Evolutionary conservation across 2,888 invertebrate species (phyloP).

Genomic region (Synergus gifuensis): DNA sequence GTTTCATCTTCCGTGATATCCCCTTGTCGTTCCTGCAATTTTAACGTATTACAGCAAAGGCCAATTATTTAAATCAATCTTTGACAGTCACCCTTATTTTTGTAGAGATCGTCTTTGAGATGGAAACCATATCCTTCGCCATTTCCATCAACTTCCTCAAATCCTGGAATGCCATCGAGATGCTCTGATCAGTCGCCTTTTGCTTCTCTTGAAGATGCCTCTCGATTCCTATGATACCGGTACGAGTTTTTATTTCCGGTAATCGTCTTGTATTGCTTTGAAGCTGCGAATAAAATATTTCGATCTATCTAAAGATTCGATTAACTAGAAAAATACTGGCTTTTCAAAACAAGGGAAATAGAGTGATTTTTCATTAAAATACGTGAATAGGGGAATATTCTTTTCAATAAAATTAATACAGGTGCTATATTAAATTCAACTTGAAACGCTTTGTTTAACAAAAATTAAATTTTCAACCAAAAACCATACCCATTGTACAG

Average conservation of each 20-base stretch:
- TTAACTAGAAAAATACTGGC: not conserved
- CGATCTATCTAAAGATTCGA: not conserved
- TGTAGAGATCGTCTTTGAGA: conserved; percentile 94
- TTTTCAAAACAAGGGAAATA: too few relatives aligned
- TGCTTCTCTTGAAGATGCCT: conserved; percentile 93
- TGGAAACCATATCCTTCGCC: conserved; percentile 97
- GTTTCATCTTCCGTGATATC: conserved; percentile 99
- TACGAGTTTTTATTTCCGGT: conserved; percentile 84
- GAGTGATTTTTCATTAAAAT: too few relatives aligned
- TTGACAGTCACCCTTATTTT: conserved; percentile 87
- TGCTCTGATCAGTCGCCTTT: conserved; percentile 93
- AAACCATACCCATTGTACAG: conserved; percentile 42
- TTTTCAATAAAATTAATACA: too few relatives aligned
- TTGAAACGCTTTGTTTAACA: too few relatives aligned
- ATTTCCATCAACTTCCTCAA: conserved; percentile 95
- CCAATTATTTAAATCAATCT: conserved; percentile 55
- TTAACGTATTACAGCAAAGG: conserved; percentile 53
- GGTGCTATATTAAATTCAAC: too few relatives aligned
- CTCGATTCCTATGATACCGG: conserved; percentile 98
- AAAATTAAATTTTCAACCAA: not conserved
- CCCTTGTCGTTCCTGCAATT: conserved; percentile 90
- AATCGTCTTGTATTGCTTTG: conserved; percentile 50
- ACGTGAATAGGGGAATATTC: too few relatives aligned
- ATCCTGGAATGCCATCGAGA: conserved; percentile 96
- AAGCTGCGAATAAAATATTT: not conserved